These are phyloP conservation scores for Pampus argenteus DNA, from an alignment of 2,797 vertebrate genomes.

Conservation along the genomic window DNA sequence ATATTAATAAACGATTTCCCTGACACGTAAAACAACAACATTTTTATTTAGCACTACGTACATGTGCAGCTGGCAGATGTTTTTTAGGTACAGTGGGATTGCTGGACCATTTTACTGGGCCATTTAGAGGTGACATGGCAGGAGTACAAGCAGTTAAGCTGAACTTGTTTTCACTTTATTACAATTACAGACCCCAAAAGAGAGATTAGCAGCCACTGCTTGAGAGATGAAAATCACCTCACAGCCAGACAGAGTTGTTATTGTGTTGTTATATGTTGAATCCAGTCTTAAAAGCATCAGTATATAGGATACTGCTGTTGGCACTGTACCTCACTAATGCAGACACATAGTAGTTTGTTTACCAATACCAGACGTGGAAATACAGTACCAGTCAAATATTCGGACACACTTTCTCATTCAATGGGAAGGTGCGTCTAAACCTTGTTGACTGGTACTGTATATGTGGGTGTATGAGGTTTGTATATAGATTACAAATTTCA, in stretches of 20 bases:
- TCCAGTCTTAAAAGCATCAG: background rate
- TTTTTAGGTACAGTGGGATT: conserved; percentile 1
- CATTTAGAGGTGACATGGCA: conserved; percentile 23
- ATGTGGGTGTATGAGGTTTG: background rate
- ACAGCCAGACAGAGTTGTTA: background rate
- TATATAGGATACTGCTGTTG: background rate
- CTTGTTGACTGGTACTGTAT: background rate
- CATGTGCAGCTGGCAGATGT: conserved; percentile 3
- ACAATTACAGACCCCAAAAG: conserved; percentile 18
- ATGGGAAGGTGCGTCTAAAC: too few relatives aligned
- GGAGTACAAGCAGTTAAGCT: conserved; percentile 19
- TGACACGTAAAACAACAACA: conserved; percentile 10
- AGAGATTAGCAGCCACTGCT: conserved; percentile 22
- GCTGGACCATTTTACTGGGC: conserved; percentile 2
- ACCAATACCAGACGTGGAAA: background rate
- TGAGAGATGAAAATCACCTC: conserved; percentile 13
- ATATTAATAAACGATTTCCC: conserved; percentile 21
- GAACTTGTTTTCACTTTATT: conserved; percentile 18
- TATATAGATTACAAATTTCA: background rate
- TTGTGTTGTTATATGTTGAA: conserved; percentile 19
- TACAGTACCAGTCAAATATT: too few relatives aligned
- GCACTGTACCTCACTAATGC: background rate
- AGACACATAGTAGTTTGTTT: background rate
- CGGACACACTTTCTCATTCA: too few relatives aligned
- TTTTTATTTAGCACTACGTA: conserved; percentile 8